Conservation (phyloP, 1,140 invertebrate genomes). For the Ceratina australensis region DNA sequence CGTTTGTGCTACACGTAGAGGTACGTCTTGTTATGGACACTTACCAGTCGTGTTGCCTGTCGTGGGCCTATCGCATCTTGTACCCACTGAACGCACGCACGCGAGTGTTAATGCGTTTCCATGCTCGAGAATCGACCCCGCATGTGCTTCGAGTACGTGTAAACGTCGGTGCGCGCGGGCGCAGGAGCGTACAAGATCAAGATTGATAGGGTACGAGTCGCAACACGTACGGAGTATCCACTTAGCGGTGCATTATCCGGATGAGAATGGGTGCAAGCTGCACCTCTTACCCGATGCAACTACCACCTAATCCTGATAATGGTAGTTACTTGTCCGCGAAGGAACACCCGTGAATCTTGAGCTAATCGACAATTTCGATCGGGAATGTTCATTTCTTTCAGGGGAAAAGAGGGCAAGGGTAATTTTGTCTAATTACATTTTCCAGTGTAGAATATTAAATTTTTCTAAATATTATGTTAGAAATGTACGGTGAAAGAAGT, state of each 20-base stretch:
- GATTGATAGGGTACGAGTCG: constrained; percentile 72
- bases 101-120: constrained; percentile 30
- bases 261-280: constrained; percentile 70
- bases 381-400: too few species aligned
- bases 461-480: too few species aligned
- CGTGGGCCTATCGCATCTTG: too few species aligned
- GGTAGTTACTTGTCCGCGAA: constrained; percentile 49
- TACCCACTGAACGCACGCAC: too few species aligned
- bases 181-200: constrained; percentile 60
- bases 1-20: too few species aligned
- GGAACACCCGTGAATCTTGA: constrained; percentile 3
- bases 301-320: constrained; percentile 64
- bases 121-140: background rate
- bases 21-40: too few species aligned
- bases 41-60: too few species aligned
- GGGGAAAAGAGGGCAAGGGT: too few species aligned
- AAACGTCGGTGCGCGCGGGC: background rate
- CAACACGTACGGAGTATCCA: constrained; percentile 67
- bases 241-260: constrained; percentile 73
- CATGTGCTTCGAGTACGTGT: constrained; percentile 20
- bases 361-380: constrained; percentile 36
- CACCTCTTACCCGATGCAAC: constrained; percentile 62
- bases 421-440: too few species aligned
- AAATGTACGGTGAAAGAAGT: too few species aligned
- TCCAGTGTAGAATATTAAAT: too few species aligned